Evolutionary conservation across 2,113 vertebrate genomes (phyloP), one percentile per base, ranked within the genome.

Genomic region (Menidia beryllina): DNA sequence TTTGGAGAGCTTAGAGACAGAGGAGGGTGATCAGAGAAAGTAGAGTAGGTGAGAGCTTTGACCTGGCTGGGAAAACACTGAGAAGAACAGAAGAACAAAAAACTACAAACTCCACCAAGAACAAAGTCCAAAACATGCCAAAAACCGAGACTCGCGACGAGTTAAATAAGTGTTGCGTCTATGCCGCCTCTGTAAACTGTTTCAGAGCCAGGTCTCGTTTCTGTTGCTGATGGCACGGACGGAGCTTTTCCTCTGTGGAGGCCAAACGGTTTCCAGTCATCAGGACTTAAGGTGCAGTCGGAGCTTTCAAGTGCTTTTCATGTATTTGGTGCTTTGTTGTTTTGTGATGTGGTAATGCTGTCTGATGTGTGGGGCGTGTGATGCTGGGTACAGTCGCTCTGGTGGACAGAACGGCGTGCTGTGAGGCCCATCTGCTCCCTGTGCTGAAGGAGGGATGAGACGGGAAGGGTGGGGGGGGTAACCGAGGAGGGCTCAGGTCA

Each of bases 371-470:
- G 75, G 58, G 61, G 65, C 49, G 53, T 69, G 53, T 56, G 82
- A 15, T n/a, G 69, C 66, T 82, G 70, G 77, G 75, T 72, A 67
- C 64, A 52, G 81, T 58, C 7, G 68, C 77, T 59, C 53, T 67
- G 72, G 47, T 73, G 82, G 85, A 88, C 65, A 86, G 78, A 85
- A 82, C 38, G 62, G 2, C 82, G 13, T 72, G 84, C 86, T 87
- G 91, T 47, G 88, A 87, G 47, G 83, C 77, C 93, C 92, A 91
- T 93, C 88, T 94, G 93, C 84, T 86, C 79, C 45, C 39, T 81
- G 68, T 71, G 56, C 66, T 24, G 69, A 49, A 61, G 57, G 58
- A 76, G 41, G 21, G 64, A 36, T 68, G 69, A 27, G 59, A 63
- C 3, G 4, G 58, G 38, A 49, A 34, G 59, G 19, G 23, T 17